A percentile compares a stretch with the other conserved stretches of the same genome.
phyloP scores from a whole-genome alignment of 2,113 vertebrate species.

The human region GRCh38 chr4:94709501-94710000 shows the following conservation, averaged over 20 bases:
- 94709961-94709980: neutral
- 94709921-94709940: neutral
- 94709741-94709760: constrained; percentile 22
- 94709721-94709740: neutral
- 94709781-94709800: neutral
- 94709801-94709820: neutral
- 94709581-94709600: neutral
- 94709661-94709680: neutral
- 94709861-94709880: neutral
- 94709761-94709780: neutral
- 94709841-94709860: neutral
- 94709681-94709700: constrained; percentile 13
- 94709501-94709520: neutral
- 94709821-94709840: neutral
- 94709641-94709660: neutral
- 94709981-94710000: neutral
- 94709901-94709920: neutral
- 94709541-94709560: neutral
- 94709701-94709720: neutral
- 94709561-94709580: neutral
- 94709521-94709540: neutral
- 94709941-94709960: neutral
- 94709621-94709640: neutral
- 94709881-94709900: neutral
- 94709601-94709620: constrained; percentile 7